Base-by-base conservation (phyloP, 1,140 invertebrate genomes). In the Bathynomus jamesi region DNA sequence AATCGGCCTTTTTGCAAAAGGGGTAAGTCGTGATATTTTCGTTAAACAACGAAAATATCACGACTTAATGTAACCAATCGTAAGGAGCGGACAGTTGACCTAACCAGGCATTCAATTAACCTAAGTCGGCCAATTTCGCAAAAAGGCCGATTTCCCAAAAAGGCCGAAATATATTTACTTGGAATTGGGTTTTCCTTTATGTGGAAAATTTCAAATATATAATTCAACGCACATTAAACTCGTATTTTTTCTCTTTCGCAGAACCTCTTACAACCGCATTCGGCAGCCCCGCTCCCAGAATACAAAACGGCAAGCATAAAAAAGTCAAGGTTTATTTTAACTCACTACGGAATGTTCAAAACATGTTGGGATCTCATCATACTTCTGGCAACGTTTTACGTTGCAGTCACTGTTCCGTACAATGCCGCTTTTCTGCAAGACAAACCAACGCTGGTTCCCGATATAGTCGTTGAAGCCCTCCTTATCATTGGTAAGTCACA, bases 311-410 rank as follows among this genome's bases (percentile, higher is more conserved):
- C 85, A 68, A 83, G 84, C 70, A 91, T 93, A 65, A 94, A 96
- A 84, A 95, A 94, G 83, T 95, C 94, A 75, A 87, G 90, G 78
- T 93, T 95, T 81, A 93, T 97, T 79, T 86, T 99, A 63, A 94
- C 96, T 28, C 97, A 99, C 86, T 99, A 99, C 82, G 96, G 96
- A 1, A 89, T 95, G 73, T 98, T 99, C 83, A 99, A 99, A 85
- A 96, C 93, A 64, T 94, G 95, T 80, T 99, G 97, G 97, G 97
- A 99, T 84, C 98, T 96, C 96, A 86, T 99, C 63, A 97, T 99
- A 79, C 86, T 99, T 7, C 88, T 98, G 69, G 93, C 96, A 21
- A 98, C 97, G 46, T 96, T 99, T 82, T 99, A 99, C 84, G 97
- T 99, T 27, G 97, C 97, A 11, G 90, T 99, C 65, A 92, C 98